Evolutionary conservation across 1,140 invertebrate genomes (phyloP), one percentile per base, ranked within the genome.

Genomic region (Scaptomyza graminum): DNA sequence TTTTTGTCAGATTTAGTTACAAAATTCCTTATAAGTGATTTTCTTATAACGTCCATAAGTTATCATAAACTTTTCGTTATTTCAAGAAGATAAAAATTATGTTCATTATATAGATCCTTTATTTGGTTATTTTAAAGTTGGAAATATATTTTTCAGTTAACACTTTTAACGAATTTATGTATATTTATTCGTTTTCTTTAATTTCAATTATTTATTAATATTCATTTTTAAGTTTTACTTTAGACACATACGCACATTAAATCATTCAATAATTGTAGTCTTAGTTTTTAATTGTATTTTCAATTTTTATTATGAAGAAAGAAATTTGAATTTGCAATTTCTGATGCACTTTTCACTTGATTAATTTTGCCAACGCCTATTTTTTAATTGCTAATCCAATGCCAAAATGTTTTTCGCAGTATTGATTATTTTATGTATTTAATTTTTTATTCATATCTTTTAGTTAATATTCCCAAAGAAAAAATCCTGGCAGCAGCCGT

Each of bases 21-120:
- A 91, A 89, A 91, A 91, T 89, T 85, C 90, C 90, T 91, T 91
- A 90, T 91, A 91, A 91, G 90, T 65, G 68, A 81, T 84, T 90
- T 75, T 83, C 54, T 62, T 50, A 39, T 67, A 74, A 61, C 56
- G 37, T 72, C 54, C 71, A 75, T 62, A 73, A 67, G 22, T 68
- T 16, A 67, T 83, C 66, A 83, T 79, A 75, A 61, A 63, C 43
- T 62, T 50, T 34, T 47, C 13, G 11, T 28, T 51, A 50, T 54
- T 64, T 47, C 7, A 22, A 54, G 12, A 52, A n/a, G 3, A 15
- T 46, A n/a, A 0, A 22, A 18, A 59, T 28, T 18, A 13, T 15
- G n/a, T 49, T 50, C 11, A n/a, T 4, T 57, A 5, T 34, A 8
- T 5, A 15, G 15, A 44, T 67, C 13, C 28, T 55, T 49, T 56